phyloP scores from a whole-genome alignment of 1,140 invertebrate genomes.

The Heterodera schachtii region DNA sequence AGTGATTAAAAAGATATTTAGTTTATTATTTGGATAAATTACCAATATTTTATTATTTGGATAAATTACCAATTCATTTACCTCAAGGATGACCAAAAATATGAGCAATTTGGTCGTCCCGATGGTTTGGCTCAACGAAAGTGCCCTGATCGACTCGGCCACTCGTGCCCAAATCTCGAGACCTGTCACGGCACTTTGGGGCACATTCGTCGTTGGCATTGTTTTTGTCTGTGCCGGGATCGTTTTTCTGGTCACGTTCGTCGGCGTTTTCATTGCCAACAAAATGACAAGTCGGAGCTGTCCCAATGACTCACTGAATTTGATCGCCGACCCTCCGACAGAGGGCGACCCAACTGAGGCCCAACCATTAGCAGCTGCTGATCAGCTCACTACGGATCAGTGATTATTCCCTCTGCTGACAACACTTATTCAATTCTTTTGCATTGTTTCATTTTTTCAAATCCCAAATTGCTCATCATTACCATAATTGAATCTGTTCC shows the following conservation, averaged over 20 bases:
- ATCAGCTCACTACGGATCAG: background rate
- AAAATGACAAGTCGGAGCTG: background rate
- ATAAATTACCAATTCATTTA: background rate
- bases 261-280: background rate
- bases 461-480: no score
- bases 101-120: conserved; percentile 45
- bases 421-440: no score
- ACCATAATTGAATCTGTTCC: no score
- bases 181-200: background rate
- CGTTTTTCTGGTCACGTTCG: conserved; percentile 5
- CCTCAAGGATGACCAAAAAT: conserved; percentile 21
- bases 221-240: conserved; percentile 11
- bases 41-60: background rate
- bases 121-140: conserved; percentile 54
- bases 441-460: no score
- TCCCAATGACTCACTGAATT: background rate
- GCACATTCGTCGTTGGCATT: conserved; percentile 7
- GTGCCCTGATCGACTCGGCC: conserved; percentile 39
- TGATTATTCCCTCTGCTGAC: no score
- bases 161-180: conserved; percentile 40
- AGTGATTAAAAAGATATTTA: background rate
- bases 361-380: background rate
- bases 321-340: background rate
- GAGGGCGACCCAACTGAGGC: background rate
- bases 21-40: conserved; percentile 4